Evolutionary conservation across 2,888 invertebrate genomes (phyloP), one percentile per base, ranked within the genome.

Genomic region (Adelognathus sp.): DNA sequence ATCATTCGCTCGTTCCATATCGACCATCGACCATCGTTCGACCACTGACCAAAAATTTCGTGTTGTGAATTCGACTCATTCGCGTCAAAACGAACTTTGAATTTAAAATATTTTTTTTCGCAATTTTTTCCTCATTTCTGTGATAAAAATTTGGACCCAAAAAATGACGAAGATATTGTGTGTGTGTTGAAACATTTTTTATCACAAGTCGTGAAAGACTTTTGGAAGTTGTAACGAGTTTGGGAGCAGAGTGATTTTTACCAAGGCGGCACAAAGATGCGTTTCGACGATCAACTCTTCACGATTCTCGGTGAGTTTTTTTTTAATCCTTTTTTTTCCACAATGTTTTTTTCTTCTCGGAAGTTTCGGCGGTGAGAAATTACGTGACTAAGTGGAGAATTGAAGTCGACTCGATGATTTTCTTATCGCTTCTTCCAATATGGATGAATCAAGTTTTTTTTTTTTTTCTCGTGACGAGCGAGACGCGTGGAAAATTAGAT

Each of bases 201-300:
- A 7, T 1, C 9, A 29, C 16, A 46, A 18, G 29, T 29, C 27
- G 9, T 29, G 50, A 11, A 52, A 11, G 33, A 31, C 29, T 16
- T 21, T 66, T 29, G 24, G 24, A 18, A 18, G 5, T 27, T 46
- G 21, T 31, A 16, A 18, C 39, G 18, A 69, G 5, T n/a, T 52
- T 31, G 60, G 14, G 11, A n/a, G 29, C 50, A n/a, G 27, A 56
- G 76, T 71, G 70, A 46, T 3, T 54, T 24, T 9, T 16, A 2
- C 31, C 16, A 46, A 11, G 36, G n/a, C 16, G 18, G 61, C 74
- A 73, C 39, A 70, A 82, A 76, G 75, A 89, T 89, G 89, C 84
- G 89, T 61, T 89, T 89, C 84, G 89, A 89, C 82, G 89, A 89
- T 74, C 88, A 89, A 66, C 79, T 89, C n/a, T 89, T 89, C 74